Evolutionary conservation across 2,888 invertebrate genomes (phyloP).

Genomic region (Mallateleia sp.): DNA sequence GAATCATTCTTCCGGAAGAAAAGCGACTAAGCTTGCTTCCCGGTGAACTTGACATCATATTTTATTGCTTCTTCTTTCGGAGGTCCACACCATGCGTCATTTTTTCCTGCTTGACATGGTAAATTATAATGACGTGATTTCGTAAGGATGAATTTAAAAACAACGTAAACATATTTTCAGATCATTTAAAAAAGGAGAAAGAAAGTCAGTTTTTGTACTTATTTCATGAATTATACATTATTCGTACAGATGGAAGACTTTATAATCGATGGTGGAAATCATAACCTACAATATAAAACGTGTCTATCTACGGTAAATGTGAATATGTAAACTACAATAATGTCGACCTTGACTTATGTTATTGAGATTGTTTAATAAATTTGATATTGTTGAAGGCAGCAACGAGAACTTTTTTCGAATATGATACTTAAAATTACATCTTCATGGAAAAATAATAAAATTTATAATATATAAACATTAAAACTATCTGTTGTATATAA

Average conservation of each 20-base stretch:
- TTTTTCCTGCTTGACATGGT: too few species aligned
- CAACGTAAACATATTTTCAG: constrained; percentile 59
- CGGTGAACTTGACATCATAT: too few species aligned
- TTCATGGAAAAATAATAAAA: too few species aligned
- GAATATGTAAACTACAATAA: constrained; percentile 16
- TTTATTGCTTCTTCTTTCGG: too few species aligned
- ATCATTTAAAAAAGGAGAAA: constrained; percentile 58
- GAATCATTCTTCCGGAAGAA: too few species aligned
- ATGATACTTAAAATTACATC: too few species aligned
- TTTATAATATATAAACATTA: too few species aligned
- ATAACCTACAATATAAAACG: constrained; percentile 54
- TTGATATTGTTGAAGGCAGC: neutral
- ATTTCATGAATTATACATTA: constrained; percentile 68
- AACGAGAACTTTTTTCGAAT: neutral
- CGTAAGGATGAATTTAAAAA: constrained; percentile 43
- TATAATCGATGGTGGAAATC: constrained; percentile 64
- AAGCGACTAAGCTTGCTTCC: too few species aligned
- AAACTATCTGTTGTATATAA: too few species aligned
- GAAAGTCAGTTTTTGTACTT: constrained; percentile 50
- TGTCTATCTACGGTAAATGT: constrained; percentile 35
- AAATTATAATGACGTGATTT: constrained; percentile 75
- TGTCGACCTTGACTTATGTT: neutral
- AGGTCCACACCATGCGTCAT: too few species aligned
- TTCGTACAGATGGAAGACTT: constrained; percentile 51
- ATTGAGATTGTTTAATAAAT: constrained; percentile 17